A percentile compares a stretch with the other conserved stretches of the same genome.
These are phyloP conservation scores for Mythimna ferrago DNA, from an alignment of 2,888 invertebrate genomes.

Conservation along the genomic window DNA sequence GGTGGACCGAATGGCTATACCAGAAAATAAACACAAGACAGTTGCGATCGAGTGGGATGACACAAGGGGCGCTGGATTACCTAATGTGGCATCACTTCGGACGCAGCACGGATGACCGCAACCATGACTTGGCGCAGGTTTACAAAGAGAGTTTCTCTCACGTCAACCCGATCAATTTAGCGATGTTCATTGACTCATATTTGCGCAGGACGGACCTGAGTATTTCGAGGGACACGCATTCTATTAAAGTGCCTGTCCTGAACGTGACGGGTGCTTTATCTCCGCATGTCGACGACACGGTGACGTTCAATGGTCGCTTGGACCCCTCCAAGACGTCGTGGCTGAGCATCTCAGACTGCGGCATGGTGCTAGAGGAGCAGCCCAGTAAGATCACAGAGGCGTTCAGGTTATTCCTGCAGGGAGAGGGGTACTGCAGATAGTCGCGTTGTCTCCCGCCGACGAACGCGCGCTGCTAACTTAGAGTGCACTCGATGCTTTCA, in stretches of 20 bases:
- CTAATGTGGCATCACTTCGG: constrained; percentile 99
- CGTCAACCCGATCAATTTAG: constrained; percentile 98
- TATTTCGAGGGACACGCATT: constrained; percentile 92
- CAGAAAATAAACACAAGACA: constrained; percentile 98
- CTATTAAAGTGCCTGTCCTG: constrained; percentile 96
- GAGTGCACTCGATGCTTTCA: constrained; percentile 88
- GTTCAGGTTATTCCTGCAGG: constrained; percentile 99
- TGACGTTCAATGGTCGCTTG: constrained; percentile 98
- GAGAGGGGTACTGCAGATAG: constrained; percentile 98
- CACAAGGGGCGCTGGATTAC: constrained; percentile 98
- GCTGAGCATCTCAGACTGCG: constrained; percentile 99
- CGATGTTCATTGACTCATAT: constrained; percentile 98
- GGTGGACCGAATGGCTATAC: constrained; percentile 99
- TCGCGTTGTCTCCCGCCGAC: constrained; percentile 68
- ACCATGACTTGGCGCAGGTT: constrained; percentile 98
- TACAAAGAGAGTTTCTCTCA: constrained; percentile 98
- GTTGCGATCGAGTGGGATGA: constrained; percentile 97
- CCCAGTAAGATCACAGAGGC: constrained; percentile 99
- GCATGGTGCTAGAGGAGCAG: constrained; percentile 99
- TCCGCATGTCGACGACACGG: constrained; percentile 99
- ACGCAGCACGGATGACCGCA: constrained; percentile 95
- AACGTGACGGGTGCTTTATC: constrained; percentile 98
- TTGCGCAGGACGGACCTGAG: constrained; percentile 97
- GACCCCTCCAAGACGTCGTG: constrained; percentile 99
- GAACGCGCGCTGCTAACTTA: constrained; percentile 81